A percentile compares a stretch with the other conserved stretches of the same genome.
Evolutionary conservation across 2,113 vertebrate species (phyloP).

Genomic region (Bufo bufo): DNA sequence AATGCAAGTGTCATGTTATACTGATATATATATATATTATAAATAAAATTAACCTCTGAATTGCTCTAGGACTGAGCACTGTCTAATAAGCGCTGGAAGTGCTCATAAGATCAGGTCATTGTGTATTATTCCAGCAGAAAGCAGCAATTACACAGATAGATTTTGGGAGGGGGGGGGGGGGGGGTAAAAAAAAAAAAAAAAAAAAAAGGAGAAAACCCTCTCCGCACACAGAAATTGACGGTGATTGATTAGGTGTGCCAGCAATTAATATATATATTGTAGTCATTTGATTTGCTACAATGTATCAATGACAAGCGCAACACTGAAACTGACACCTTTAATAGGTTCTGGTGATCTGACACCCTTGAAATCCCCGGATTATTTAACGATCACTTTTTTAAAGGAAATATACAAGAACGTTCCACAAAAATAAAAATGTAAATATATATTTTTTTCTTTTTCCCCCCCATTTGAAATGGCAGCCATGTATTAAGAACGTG

Average conservation of each 20-base stretch:
- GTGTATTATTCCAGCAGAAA: conserved; percentile 47
- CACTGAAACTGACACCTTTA: conserved; percentile 59
- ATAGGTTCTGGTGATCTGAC: conserved; percentile 57
- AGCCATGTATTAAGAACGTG: not conserved
- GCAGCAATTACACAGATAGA: conserved; percentile 53
- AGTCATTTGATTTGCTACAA: conserved; percentile 60
- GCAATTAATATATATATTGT: conserved; percentile 60
- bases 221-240: conserved; percentile 49
- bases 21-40: not conserved
- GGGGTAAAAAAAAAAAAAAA: not conserved
- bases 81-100: not conserved
- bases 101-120: conserved; percentile 42
- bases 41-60: not conserved
- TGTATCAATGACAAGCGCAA: conserved; percentile 58
- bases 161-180: conserved; percentile 42
- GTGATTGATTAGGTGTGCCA: conserved; percentile 59
- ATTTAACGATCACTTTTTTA: conserved; percentile 49
- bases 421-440: conserved; percentile 20
- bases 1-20: not conserved
- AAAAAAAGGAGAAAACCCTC: conserved; percentile 7
- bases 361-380: conserved; percentile 48
- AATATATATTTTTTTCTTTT: not conserved
- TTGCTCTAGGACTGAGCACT: not conserved
- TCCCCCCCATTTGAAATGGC: too few relatives aligned
- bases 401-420: conserved; percentile 21